Evolutionary conservation across 2,888 invertebrate species (phyloP), one percentile per base, ranked within the genome.

Genomic region (Eumerus sabulonum): DNA sequence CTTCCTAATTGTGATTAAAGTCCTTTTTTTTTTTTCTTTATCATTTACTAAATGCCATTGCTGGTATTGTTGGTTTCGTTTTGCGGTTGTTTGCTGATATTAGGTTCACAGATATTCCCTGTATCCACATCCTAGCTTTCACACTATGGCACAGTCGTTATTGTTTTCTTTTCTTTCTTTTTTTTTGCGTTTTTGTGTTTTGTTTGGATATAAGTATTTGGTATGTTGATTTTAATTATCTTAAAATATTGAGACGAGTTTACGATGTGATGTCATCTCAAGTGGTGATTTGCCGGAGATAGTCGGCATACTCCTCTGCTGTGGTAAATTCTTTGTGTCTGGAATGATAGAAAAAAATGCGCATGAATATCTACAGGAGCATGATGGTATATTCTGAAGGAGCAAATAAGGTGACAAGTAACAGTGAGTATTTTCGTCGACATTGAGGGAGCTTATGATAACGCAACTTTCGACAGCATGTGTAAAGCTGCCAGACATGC

Each of bases 251-350:
- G 42, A 57, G 68, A 56, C 27, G 27, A 27, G 27, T 16, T 56
- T 66, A 40, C 47, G 48, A 4, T 70, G 36, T 48, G 57, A 18
- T 35, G 13, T 5, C 54, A 62, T 66, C 68, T 83, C 76, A 82
- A 73, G 81, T 86, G 82, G 84, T 83, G 83, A 87, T 84, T 82
- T 85, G 83, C 54, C 85, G 84, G 81, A 88, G 84, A 84, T 88
- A 84, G 64, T 84, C 82, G 54, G 85, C 88, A 66, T 88, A 88
- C 67, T 87, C 86, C 36, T 87, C 86, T 70, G 85, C 86, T 73
- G 86, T 87, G 40, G 81, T 72, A 81, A 87, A 88, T 77, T 87
- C 86, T 66, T 82, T 60, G 67, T 82, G 67, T 38, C 85, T 85
- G 81, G 18, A 77, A 47, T 12, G 19, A 82, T 27, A 48, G 42